Conservation (phyloP, 1,140 invertebrate species). For the Drosophila triauraria region DNA sequence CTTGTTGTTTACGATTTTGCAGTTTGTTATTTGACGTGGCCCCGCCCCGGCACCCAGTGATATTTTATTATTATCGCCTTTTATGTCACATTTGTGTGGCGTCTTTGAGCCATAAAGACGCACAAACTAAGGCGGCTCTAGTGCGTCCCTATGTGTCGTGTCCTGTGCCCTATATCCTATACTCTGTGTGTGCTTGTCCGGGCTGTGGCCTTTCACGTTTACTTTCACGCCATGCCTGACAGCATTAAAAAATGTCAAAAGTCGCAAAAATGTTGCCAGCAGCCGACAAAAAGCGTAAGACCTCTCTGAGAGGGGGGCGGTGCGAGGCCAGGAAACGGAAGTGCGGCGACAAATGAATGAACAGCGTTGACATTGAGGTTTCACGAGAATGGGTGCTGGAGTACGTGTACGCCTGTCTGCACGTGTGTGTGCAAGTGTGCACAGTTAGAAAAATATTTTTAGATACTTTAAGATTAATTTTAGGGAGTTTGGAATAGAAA, state of each 20-base stretch:
- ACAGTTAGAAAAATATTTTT: not conserved
- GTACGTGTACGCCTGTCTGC: constrained; percentile 24
- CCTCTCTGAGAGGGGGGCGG: constrained; percentile 10
- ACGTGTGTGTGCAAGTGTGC: constrained; percentile 27
- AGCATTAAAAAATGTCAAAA: constrained; percentile 83
- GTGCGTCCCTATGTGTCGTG: constrained; percentile 13
- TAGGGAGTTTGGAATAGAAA: not conserved
- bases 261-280: constrained; percentile 81
- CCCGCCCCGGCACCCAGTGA: constrained; percentile 44
- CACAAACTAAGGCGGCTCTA: constrained; percentile 76
- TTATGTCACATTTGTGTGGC: constrained; percentile 83
- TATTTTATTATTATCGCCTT: constrained; percentile 83
- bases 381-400: constrained; percentile 23
- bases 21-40: constrained; percentile 72
- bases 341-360: constrained; percentile 72
- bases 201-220: constrained; percentile 61
- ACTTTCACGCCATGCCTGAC: constrained; percentile 77
- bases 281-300: constrained; percentile 14
- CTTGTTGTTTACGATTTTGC: constrained; percentile 80
- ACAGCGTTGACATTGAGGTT: constrained; percentile 72
- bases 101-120: constrained; percentile 80
- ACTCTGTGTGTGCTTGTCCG: constrained; percentile 21
- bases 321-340: constrained; percentile 35
- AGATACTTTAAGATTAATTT: too few species aligned
- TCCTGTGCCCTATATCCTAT: constrained; percentile 4